Conservation (phyloP, 2,888 invertebrate genomes). For the Meganola albula region DNA sequence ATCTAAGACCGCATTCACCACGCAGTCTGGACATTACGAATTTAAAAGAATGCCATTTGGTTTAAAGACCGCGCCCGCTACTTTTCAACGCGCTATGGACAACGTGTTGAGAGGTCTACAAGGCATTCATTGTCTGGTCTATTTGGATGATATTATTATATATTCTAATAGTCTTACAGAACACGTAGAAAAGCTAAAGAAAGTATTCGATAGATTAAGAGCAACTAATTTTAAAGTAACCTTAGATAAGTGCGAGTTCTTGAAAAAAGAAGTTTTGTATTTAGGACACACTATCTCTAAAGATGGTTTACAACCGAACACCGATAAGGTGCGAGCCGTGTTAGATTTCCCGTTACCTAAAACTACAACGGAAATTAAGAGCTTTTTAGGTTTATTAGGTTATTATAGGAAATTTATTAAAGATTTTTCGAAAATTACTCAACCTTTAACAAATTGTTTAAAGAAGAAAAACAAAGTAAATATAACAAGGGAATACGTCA, state of each 20-base stretch:
- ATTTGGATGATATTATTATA: slow-evolving; percentile 4
- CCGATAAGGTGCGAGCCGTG: slow-evolving; percentile 26
- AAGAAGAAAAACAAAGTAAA: slow-evolving; percentile 8
- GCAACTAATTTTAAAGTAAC: slow-evolving; percentile 3
- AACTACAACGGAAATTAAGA: slow-evolving; percentile 25
- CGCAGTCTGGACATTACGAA: slow-evolving; percentile 2
- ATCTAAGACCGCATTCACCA: slow-evolving; percentile 3
- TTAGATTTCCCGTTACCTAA: slow-evolving; percentile 27
- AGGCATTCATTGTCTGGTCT: slow-evolving; percentile 2
- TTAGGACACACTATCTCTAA: slow-evolving; percentile 5
- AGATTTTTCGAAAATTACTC: slow-evolving; percentile 31
- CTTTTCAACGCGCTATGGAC: slow-evolving; percentile 4
- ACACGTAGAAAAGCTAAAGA: slow-evolving; percentile 1
- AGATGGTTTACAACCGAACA: slow-evolving; percentile 20
- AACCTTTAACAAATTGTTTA: slow-evolving; percentile 1
- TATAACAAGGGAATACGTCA: slow-evolving; percentile 9
- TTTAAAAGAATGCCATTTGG: slow-evolving; percentile 17
- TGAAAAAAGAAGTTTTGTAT: slow-evolving; percentile 4
- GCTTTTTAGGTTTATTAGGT: slow-evolving; percentile 41
- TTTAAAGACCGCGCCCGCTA: slow-evolving; percentile 2
- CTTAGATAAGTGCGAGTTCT: slow-evolving; percentile 6
- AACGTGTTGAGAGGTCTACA: slow-evolving; percentile 3
- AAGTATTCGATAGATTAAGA: slow-evolving; percentile 4
- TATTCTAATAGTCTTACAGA: background rate
- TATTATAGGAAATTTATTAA: slow-evolving; percentile 43